Base-by-base conservation (phyloP, 2,797 vertebrate species). In the Chaenodraco wilsoni region DNA sequence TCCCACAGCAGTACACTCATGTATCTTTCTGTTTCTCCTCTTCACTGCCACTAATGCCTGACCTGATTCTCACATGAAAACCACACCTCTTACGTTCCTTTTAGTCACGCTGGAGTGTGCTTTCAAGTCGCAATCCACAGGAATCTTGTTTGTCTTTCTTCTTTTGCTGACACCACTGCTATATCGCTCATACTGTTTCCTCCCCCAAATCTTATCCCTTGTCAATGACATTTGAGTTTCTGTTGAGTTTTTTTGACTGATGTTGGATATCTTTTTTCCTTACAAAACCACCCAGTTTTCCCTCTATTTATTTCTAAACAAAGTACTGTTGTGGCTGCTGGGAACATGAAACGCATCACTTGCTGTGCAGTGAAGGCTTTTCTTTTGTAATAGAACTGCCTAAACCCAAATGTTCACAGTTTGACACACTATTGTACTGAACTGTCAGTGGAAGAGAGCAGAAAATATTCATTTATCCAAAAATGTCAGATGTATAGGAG, bases 281-380 rank as follows among this genome's bases (percentile, higher is more conserved):
- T 14, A 51, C 61, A 15, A 33, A 48, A 52, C 44, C 13, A 1
- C 7, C 16, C 3, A 9, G n/a, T 52, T 66, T 60, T 54, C 23
- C 31, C 8, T 51, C 5, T n/a, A 6, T 75, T 82, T 76, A 65
- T 76, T 79, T 72, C 63, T 52, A 64, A 79, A 79, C 71, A 74
- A 79, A 79, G 50, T 68, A 43, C 33, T 49, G 17, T 31, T 67
- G 45, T 54, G 43, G 68, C 67, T 75, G 69, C 61, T 72, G 70
- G 37, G 71, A 87, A 78, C 72, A 79, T 79, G 56, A 84, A 82
- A 81, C 17, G 43, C 78, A 51, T 72, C 65, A 23, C 84, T 83
- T 75, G 77, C 69, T 71, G 80, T 75, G 76, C 69, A 54, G 72
- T n/a, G 74, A 59, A 69, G 58, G 57, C 52, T 78, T 69, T 77